These are phyloP conservation scores for Drosophila suzukii DNA, from an alignment of 1,140 invertebrate genomes.

Conservation along the genomic window DNA sequence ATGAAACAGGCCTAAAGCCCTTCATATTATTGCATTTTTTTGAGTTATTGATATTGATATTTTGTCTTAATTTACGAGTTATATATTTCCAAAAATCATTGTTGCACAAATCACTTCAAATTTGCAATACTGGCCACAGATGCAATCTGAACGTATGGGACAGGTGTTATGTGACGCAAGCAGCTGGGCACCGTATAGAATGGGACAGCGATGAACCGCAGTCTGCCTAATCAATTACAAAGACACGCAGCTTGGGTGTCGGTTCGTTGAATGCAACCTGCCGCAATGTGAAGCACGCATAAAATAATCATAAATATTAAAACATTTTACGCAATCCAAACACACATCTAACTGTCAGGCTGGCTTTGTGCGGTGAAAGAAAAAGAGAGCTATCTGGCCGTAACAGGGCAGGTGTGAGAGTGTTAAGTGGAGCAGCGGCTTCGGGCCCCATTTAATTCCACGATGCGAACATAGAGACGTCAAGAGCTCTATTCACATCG, in stretches of 20 bases:
- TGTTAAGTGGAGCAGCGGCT: constrained; percentile 70
- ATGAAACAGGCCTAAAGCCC: no score
- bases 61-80: no score
- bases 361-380: constrained; percentile 30
- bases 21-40: no score
- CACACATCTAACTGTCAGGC: constrained; percentile 36
- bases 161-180: no score
- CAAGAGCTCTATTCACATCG: constrained; percentile 49
- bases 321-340: constrained; percentile 62
- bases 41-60: no score
- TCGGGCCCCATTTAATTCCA: constrained; percentile 17
- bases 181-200: constrained; percentile 20
- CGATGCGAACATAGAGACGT: constrained; percentile 43
- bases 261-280: constrained; percentile 43
- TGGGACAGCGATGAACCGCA: constrained; percentile 18
- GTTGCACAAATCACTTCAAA: no score
- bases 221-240: constrained; percentile 50
- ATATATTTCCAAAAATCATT: no score
- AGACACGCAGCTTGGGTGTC: constrained; percentile 17
- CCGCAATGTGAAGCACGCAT: constrained; percentile 63
- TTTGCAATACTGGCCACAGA: no score
- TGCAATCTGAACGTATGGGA: no score
- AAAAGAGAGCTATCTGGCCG: constrained; percentile 40
- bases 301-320: constrained; percentile 76
- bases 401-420: constrained; percentile 49